Conservation (phyloP, 2,797 vertebrate genomes). For the Calcarius lapponicus region DNA sequence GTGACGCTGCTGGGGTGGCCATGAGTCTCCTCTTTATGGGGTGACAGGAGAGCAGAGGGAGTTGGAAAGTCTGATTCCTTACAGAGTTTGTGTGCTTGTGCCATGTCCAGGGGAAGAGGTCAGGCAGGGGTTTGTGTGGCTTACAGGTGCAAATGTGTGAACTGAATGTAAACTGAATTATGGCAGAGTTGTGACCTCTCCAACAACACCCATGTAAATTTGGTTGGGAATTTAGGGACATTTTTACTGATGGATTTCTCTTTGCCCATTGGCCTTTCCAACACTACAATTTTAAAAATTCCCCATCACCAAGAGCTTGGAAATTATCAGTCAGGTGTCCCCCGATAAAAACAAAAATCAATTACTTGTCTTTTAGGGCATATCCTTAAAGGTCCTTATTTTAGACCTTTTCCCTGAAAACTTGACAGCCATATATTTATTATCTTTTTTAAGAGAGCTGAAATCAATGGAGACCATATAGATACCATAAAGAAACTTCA, state of each 20-base stretch:
- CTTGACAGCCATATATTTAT: background rate
- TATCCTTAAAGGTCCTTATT: background rate
- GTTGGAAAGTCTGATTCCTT: background rate
- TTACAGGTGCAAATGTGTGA: background rate
- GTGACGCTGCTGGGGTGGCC: rapidly evolving
- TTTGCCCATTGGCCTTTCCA: background rate
- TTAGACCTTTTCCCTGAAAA: background rate
- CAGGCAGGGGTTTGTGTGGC: background rate
- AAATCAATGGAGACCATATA: background rate
- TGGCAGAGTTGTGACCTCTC: background rate
- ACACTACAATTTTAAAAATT: background rate
- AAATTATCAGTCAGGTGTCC: background rate
- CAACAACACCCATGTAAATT: rapidly evolving
- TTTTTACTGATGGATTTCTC: background rate
- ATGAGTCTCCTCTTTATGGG: background rate
- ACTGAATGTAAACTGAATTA: rapidly evolving
- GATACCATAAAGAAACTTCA: background rate
- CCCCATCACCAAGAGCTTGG: background rate
- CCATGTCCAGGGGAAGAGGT: rapidly evolving
- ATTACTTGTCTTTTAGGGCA: background rate
- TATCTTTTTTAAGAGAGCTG: background rate
- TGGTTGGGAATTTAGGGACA: background rate
- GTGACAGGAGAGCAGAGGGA: background rate
- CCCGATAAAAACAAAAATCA: background rate
- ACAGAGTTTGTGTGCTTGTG: background rate